Evolutionary conservation across 2,797 vertebrate genomes (phyloP), one percentile per base, ranked within the genome.

Genomic region (Gallinago stenura): DNA sequence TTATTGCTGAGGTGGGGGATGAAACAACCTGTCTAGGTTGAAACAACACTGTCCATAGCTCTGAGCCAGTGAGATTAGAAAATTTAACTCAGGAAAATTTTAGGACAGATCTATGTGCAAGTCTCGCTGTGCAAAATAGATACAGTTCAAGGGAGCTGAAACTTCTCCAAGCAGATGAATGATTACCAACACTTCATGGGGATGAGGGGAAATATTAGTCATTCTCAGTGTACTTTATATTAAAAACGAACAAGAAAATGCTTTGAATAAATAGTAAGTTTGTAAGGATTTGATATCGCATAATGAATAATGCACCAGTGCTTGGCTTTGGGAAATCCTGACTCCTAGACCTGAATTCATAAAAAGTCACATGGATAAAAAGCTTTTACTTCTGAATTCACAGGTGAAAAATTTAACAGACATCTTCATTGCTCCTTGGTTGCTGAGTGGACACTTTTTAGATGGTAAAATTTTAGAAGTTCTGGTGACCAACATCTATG

Each of bases 201-300:
- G n/a, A 37, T 22, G 35, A 60, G 37, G 37, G 35, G 45, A 58
- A 71, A 56, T 48, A 73, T 54, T 62, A 57, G 57, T 69, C 20
- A 22, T 83, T 69, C 71, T 51, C 56, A 61, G 7, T 51, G 48
- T 17, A 51, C 31, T 88, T 91, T 18, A 22, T 58, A 37, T 83
- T 89, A 78, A 90, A 90, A 86, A 71, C 45, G 16, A 89, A 90
- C n/a, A 87, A 68, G n/a, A 64, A 91, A 87, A 48, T 25, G 43
- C 50, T 69, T 68, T 33, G 33, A 83, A 76, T 68, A 80, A 93
- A 43, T 21, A 78, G 22, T 10, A 57, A 62, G 20, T 51, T 84
- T 68, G 48, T 35, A 79, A 91, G 54, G 58, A 81, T 76, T 69
- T 92, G 58, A 64, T 7, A 33, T 39, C 5, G 1, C 14, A 15